These are phyloP conservation scores for Scylla paramamosain DNA, from an alignment of 1,140 invertebrate genomes.

Conservation along the genomic window DNA sequence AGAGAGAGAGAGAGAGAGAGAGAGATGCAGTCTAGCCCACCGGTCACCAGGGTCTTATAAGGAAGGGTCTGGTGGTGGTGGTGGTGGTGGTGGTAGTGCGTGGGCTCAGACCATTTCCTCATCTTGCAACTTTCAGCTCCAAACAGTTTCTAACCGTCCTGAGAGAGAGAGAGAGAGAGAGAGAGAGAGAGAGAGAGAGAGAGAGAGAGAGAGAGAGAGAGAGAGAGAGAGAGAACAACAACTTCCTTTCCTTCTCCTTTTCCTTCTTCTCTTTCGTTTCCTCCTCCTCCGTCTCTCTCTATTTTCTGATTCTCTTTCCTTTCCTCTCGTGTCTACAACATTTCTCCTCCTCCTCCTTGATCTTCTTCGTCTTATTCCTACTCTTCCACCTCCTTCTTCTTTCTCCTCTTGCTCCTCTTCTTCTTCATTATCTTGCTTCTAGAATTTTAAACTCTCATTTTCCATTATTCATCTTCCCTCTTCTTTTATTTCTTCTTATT, in stretches of 20 bases:
- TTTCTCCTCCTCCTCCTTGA: neutral
- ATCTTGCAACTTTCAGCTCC: neutral
- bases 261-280: no score
- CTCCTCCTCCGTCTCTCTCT: neutral
- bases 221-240: no score
- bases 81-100: neutral
- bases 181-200: conserved; percentile 20
- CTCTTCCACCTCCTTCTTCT: neutral
- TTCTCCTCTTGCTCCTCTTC: neutral
- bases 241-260: no score
- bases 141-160: neutral
- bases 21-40: neutral
- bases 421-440: neutral
- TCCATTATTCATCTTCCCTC: neutral
- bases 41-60: neutral
- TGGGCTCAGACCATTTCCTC: neutral
- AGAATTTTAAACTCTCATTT: neutral
- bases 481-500: neutral
- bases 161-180: conserved; percentile 20
- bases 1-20: conserved; percentile 41
- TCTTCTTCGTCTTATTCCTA: neutral
- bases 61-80: no score
- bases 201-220: neutral
- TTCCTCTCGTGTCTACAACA: neutral
- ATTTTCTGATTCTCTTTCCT: neutral